Evolutionary conservation across 92 coral and sea anemone species (phyloP).

Genomic region (Metridium senile): DNA sequence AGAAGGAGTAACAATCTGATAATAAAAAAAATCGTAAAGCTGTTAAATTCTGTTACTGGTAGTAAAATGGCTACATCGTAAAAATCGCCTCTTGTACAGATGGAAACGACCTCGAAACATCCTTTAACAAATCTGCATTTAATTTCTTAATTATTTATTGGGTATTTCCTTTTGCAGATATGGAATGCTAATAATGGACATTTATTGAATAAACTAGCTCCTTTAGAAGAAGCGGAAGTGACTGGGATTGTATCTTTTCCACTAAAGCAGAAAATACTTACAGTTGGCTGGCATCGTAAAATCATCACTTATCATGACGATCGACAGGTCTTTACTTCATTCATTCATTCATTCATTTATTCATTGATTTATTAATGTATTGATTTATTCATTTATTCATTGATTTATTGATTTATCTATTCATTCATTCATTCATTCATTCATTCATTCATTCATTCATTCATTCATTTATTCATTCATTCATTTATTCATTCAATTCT

Average conservation of each 20-base stretch:
- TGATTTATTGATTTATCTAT: not conserved
- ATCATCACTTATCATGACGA: conserved; percentile 85
- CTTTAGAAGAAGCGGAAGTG: conserved; percentile 83
- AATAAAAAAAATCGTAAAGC: too few relatives aligned
- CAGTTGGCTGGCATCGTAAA: conserved; percentile 95
- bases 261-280: conserved; percentile 77
- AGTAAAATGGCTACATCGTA: too few relatives aligned
- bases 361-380: not conserved
- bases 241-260: conserved; percentile 89
- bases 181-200: conserved; percentile 98
- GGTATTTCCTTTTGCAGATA: too few relatives aligned
- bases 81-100: too few relatives aligned
- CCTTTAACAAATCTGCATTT: too few relatives aligned
- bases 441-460: not conserved
- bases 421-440: not conserved
- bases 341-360: not conserved
- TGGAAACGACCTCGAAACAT: too few relatives aligned
- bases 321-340: conserved; percentile 62
- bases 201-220: conserved; percentile 72
- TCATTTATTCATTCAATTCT: not conserved
- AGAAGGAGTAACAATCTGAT: too few relatives aligned
- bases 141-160: too few relatives aligned
- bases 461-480: not conserved
- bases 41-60: too few relatives aligned
- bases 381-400: not conserved